A percentile compares a stretch with the other conserved stretches of the same genome.
phyloP scores from a whole-genome alignment of 2,113 vertebrate species.

The Melanostigma gelatinosum region DNA sequence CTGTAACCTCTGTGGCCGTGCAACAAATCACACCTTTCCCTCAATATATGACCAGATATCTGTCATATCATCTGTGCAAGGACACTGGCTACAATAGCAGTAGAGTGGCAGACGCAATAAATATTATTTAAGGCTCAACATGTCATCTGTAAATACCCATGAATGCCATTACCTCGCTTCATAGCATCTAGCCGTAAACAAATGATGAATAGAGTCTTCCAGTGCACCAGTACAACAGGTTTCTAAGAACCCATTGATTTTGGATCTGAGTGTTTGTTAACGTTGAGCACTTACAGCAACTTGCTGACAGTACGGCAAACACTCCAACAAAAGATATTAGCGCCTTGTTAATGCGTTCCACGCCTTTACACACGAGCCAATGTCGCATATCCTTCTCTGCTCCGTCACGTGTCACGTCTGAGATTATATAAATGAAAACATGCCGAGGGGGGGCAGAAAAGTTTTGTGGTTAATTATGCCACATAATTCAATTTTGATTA shows the following conservation, averaged over 20 bases:
- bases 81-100: conserved; percentile 65
- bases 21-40: conserved; percentile 68
- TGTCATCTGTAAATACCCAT: conserved; percentile 82
- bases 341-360: conserved; percentile 71
- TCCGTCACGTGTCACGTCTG: conserved; percentile 61
- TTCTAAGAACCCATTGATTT: conserved; percentile 77
- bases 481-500: conserved; percentile 97
- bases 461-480: conserved; percentile 93
- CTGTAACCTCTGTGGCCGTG: conserved; percentile 61
- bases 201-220: conserved; percentile 75
- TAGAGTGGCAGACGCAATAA: conserved; percentile 76
- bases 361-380: conserved; percentile 68
- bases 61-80: conserved; percentile 75
- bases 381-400: conserved; percentile 59
- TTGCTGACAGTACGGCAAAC: conserved; percentile 70
- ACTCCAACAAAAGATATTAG: conserved; percentile 70
- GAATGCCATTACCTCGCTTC: conserved; percentile 83
- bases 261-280: conserved; percentile 72
- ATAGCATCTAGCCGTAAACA: conserved; percentile 75
- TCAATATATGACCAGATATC: conserved; percentile 65
- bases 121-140: conserved; percentile 81
- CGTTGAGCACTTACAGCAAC: conserved; percentile 72
- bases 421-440: conserved; percentile 65
- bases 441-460: conserved; percentile 50
- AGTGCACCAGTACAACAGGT: conserved; percentile 75